Conservation (phyloP, 2,797 vertebrate species). For the Atherinosoma microstoma region DNA sequence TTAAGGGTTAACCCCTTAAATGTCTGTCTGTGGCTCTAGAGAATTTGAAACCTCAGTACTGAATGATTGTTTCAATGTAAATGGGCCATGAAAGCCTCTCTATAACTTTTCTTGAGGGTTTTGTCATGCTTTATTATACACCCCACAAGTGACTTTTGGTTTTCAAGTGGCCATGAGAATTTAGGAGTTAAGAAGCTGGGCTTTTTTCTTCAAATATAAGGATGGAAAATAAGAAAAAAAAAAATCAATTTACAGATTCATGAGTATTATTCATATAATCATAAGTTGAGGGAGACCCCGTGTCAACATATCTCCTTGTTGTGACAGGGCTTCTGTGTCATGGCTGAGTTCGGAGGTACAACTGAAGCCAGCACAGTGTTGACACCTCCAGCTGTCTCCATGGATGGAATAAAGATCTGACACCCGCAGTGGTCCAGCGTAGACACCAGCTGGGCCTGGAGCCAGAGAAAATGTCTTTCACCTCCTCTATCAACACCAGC, state of each 20-base stretch:
- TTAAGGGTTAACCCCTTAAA: constrained; percentile 77
- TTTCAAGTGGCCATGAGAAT: constrained; percentile 51
- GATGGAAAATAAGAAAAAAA: constrained; percentile 8
- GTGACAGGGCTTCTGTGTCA: constrained; percentile 76
- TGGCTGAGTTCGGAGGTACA: constrained; percentile 73
- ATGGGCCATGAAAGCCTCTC: constrained; percentile 79
- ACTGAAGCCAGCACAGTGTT: constrained; percentile 76
- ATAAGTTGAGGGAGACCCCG: constrained; percentile 32
- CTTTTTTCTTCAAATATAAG: constrained; percentile 13
- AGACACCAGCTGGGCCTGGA: constrained; percentile 82
- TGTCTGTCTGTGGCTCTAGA: constrained; percentile 69
- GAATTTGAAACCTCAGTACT: constrained; percentile 77
- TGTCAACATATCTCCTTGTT: constrained; percentile 77
- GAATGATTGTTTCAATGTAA: constrained; percentile 84
- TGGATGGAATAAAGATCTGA: constrained; percentile 83
- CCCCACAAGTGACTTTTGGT: constrained; percentile 60
- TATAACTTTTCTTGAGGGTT: constrained; percentile 71
- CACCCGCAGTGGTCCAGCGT: constrained; percentile 68
- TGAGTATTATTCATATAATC: constrained; percentile 21
- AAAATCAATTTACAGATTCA: constrained; percentile 20
- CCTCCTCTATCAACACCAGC: constrained; percentile 68
- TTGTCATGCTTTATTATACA: constrained; percentile 73
- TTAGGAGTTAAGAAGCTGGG: constrained; percentile 12
- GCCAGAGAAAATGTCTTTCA: constrained; percentile 80
- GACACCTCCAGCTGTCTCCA: constrained; percentile 86